Evolutionary conservation across 2,888 invertebrate genomes (phyloP).

Genomic region (Cataglyphis albicans): DNA sequence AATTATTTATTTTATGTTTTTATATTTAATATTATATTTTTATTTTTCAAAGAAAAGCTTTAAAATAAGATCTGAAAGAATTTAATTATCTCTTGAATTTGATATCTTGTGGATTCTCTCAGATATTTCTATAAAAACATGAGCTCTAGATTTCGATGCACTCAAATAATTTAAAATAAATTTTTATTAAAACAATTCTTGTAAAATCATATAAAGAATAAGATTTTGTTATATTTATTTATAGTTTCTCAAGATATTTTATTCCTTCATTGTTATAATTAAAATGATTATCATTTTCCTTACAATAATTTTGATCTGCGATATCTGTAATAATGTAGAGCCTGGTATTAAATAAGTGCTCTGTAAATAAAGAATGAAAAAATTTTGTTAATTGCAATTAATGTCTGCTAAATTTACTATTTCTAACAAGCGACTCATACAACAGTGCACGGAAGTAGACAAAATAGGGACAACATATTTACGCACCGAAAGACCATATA

Average conservation of each 20-base stretch:
- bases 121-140: background rate
- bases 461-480: slow-evolving; percentile 18
- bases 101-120: background rate
- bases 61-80: background rate
- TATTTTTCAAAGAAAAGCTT: background rate
- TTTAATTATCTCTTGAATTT: background rate
- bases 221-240: background rate
- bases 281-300: background rate
- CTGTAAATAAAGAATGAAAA: slow-evolving; percentile 10
- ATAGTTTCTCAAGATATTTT: background rate
- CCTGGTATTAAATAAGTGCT: background rate
- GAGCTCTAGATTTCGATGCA: background rate
- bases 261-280: background rate
- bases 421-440: background rate
- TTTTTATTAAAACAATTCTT: background rate
- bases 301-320: background rate
- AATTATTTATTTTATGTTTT: background rate
- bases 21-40: background rate
- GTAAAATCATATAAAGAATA: background rate
- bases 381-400: background rate
- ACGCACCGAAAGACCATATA: slow-evolving; percentile 43
- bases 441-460: slow-evolving; percentile 17
- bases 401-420: background rate
- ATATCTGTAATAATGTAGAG: background rate
- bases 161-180: background rate